Base-by-base conservation (phyloP, 1,140 invertebrate species). In the Saccostrea cuccullata region DNA sequence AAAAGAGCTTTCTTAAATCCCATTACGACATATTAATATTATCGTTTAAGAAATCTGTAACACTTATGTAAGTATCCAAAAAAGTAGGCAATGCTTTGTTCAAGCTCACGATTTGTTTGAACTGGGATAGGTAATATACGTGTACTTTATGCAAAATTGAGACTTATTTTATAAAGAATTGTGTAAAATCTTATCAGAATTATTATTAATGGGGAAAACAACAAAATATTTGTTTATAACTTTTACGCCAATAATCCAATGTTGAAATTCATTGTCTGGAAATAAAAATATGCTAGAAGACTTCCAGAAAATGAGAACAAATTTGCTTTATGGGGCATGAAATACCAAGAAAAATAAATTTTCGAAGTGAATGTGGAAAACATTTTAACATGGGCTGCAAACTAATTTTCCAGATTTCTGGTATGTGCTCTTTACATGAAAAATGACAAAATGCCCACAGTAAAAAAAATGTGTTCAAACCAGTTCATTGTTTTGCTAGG, bases 1-100 rank as follows among this genome's bases (percentile, higher is more conserved):
- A 77, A 77, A 77, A 77, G 70, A 77, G 70, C 70, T 77, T 77
- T 77, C 70, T 12, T 26, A 15, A 77, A 77, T 77, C 13, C 70
- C 23, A 77, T 77, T 77, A 77, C 70, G 70, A 30, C 23, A 77
- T 77, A 30, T 77, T 77, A 77, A 30, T 36, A 30, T 30, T 77
- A 77, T 30, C 30, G 26, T 77, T 77, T 77, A 15, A 23, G 15
- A 77, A 77, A 77, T 77, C 15, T 9, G 26, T 77, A 77, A 77
- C 70, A 77, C 70, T 77, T 30, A 40, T 36, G 13, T 11, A 30
- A 77, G 70, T 30, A 77, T 26, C 12, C 26, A 26, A 30, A 30
- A 77, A 30, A 36, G 9, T 26, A 12, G 70, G 26, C 70, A 77
- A 77, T 36, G 30, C 11, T 36, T 77, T 77, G 26, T 17, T 26